Evolutionary conservation across 2,113 vertebrate species (phyloP).

Genomic region (Sinocyclocheilus anshuiensis): DNA sequence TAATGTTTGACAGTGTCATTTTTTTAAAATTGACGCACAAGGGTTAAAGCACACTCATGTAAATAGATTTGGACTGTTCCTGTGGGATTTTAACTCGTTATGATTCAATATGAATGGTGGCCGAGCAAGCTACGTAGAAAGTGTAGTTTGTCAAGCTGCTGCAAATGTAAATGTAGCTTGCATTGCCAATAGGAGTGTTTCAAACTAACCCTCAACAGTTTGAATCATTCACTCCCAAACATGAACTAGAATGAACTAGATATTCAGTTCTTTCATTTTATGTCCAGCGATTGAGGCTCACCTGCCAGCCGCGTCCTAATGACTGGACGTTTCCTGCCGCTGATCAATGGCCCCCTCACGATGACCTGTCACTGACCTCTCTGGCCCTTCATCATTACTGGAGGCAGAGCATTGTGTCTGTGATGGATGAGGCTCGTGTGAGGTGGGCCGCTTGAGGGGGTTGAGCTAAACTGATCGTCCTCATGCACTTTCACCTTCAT

Average conservation of each 20-base stretch:
- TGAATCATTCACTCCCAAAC: background rate
- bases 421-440: constrained; percentile 22
- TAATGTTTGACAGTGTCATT: too few species aligned
- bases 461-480: background rate
- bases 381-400: constrained; percentile 38
- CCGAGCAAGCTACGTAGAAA: background rate
- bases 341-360: constrained; percentile 10
- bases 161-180: background rate
- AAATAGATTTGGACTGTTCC: too few species aligned
- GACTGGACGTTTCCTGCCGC: background rate
- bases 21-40: too few species aligned
- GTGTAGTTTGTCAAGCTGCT: background rate
- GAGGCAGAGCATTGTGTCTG: constrained; percentile 24
- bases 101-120: background rate
- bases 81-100: too few species aligned
- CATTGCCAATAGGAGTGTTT: background rate
- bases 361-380: constrained; percentile 40
- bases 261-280: too few species aligned
- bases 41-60: too few species aligned
- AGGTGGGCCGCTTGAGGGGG: background rate
- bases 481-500: background rate
- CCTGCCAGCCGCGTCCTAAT: background rate
- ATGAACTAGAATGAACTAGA: background rate
- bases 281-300: background rate
- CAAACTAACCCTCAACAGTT: background rate